Evolutionary conservation across 2,113 vertebrate genomes (phyloP), one percentile per base, ranked within the genome.

Genomic region (Aspidoscelis tigris): DNA sequence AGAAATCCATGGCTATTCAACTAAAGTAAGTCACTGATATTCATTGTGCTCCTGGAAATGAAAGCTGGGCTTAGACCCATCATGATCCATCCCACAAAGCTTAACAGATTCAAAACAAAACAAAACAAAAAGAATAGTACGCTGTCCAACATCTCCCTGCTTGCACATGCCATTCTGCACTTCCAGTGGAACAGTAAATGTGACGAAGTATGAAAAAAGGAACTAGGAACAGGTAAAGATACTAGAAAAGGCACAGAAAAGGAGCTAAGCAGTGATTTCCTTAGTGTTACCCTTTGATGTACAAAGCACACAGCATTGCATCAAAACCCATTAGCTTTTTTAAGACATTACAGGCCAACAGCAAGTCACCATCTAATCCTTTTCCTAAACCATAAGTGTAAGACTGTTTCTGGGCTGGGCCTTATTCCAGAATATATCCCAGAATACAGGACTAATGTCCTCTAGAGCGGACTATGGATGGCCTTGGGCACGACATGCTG

Each of bases 11-110:
- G n/a, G 78, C 80, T 81, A 16, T 73, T 83, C 80, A 86, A 16
- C 21, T 50, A 84, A 86, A 85, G 16, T n/a, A 77, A 41, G 64
- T 5, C 39, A 79, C 26, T 80, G 21, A 7, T n/a, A 16, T 53
- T 41, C 43, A 47, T 9, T 24, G 3, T 2, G 21, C 5, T 44
- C 1, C 1, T 3, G 7, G 58, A 61, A 80, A 44, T 69, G 33
- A 66, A 26, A 41, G 70, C n/a, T 11, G 16, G 41, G 16, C 26
- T 69, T 76, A 26, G 68, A 44, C 1, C 24, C 33, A 41, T 41
- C 61, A 50, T 10, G 53, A 26, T 1, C 20, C 39, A 1, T 70
- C 41, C 70, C 26, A 61, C 4, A n/a, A 8, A 61, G 24, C 1
- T 41, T 50, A n/a, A 8, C 3, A 26, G 65, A 50, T 44, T 4